Evolutionary conservation across 2,113 vertebrate species (phyloP).

Genomic region (Mesoclemmys tuberculata): DNA sequence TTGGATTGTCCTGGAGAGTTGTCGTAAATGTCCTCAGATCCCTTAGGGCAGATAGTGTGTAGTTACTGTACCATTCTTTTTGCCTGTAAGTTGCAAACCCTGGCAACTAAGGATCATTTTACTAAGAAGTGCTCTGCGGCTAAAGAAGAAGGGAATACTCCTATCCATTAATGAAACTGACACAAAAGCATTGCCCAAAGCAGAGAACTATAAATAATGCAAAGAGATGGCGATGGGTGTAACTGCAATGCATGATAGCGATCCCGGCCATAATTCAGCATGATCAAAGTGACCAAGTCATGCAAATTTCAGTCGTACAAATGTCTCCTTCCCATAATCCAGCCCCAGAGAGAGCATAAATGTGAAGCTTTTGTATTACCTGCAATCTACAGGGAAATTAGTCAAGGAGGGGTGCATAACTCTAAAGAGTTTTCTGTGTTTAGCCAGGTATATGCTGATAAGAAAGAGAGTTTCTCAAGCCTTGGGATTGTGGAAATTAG

Average conservation of each 20-base stretch:
- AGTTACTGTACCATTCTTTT: accelerated
- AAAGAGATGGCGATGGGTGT: neutral
- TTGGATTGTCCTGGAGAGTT: neutral
- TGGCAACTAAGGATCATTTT: accelerated
- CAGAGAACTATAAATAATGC: neutral
- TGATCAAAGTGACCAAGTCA: neutral
- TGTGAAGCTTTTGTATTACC: no score
- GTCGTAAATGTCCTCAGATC: neutral
- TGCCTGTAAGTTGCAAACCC: neutral
- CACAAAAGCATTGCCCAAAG: neutral
- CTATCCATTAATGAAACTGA: neutral
- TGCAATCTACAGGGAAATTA: no score
- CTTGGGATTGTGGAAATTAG: no score
- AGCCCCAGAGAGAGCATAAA: no score
- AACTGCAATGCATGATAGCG: neutral
- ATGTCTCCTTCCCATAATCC: neutral
- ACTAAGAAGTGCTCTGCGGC: accelerated
- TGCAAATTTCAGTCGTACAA: accelerated
- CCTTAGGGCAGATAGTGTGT: accelerated
- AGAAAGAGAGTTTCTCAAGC: no score
- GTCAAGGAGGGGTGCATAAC: no score
- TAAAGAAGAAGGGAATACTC: neutral
- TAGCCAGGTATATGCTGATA: no score
- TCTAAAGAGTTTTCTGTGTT: no score
- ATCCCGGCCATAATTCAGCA: neutral